phyloP scores from a whole-genome alignment of 2,797 vertebrate species.

The Nannoperca australis region DNA sequence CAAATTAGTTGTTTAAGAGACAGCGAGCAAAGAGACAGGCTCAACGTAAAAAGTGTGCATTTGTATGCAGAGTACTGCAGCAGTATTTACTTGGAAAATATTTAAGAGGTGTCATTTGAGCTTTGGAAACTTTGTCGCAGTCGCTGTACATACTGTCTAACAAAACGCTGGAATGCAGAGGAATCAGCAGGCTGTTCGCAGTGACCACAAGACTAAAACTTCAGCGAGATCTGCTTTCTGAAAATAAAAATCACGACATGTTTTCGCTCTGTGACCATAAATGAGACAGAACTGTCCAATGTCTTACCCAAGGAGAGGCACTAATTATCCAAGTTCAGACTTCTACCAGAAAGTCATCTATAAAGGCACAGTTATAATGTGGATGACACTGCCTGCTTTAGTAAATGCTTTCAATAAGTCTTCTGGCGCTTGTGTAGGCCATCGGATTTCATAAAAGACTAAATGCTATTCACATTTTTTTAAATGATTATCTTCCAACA shows the following conservation, averaged over 20 bases:
- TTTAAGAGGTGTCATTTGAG: constrained; percentile 51
- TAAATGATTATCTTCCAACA: background rate
- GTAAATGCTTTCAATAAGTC: background rate
- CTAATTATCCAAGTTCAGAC: background rate
- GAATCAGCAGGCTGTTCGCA: constrained; percentile 28
- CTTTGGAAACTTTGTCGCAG: constrained; percentile 44
- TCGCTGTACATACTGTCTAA: constrained; percentile 31
- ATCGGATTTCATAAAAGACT: background rate
- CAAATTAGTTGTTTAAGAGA: constrained; percentile 5
- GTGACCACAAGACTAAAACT: constrained; percentile 30
- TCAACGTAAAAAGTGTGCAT: constrained; percentile 6
- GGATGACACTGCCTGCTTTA: background rate
- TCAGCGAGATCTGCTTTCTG: background rate
- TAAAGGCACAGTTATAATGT: background rate
- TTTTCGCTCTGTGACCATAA: background rate
- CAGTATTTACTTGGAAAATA: constrained; percentile 61
- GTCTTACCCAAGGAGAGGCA: background rate
- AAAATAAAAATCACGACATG: background rate
- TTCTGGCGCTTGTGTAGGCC: background rate
- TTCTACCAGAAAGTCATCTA: constrained; percentile 4
- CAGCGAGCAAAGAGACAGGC: background rate
- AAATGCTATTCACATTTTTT: background rate
- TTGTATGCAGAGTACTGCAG: constrained; percentile 34
- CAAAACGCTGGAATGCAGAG: constrained; percentile 43
- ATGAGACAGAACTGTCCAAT: background rate